phyloP scores from a whole-genome alignment of 1,140 invertebrate genomes.

The Littorina saxatilis region DNA sequence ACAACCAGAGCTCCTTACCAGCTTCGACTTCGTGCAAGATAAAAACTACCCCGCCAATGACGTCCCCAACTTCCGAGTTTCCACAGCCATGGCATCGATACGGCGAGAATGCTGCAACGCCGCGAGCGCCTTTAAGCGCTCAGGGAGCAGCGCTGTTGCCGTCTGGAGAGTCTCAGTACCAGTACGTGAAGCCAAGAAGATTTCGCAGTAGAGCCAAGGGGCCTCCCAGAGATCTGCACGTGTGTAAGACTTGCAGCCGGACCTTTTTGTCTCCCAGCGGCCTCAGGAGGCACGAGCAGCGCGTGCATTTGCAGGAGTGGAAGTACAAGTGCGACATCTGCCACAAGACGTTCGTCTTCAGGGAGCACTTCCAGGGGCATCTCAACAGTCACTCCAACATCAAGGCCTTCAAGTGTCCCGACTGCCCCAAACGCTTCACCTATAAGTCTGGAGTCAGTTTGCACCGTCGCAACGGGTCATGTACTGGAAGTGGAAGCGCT shows the following conservation, averaged over 20 bases:
- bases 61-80: no score
- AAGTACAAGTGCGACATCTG: slow-evolving; percentile 30
- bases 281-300: neutral
- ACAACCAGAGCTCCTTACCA: no score
- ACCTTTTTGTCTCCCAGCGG: neutral
- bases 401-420: slow-evolving; percentile 25
- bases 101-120: no score
- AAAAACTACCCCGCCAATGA: no score
- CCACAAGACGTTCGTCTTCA: slow-evolving; percentile 19
- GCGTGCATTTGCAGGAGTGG: neutral
- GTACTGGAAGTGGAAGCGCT: neutral
- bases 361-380: slow-evolving; percentile 24
- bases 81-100: no score
- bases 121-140: no score
- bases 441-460: slow-evolving; percentile 16
- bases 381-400: slow-evolving; percentile 30
- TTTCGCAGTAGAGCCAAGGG: no score
- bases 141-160: no score
- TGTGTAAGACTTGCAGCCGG: neutral
- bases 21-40: no score
- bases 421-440: slow-evolving; percentile 20
- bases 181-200: no score
- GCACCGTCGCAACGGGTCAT: slow-evolving; percentile 2
- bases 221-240: neutral
- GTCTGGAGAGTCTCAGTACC: no score